Base-by-base conservation (phyloP, 2,797 vertebrate species). In the Danio tinwini region DNA sequence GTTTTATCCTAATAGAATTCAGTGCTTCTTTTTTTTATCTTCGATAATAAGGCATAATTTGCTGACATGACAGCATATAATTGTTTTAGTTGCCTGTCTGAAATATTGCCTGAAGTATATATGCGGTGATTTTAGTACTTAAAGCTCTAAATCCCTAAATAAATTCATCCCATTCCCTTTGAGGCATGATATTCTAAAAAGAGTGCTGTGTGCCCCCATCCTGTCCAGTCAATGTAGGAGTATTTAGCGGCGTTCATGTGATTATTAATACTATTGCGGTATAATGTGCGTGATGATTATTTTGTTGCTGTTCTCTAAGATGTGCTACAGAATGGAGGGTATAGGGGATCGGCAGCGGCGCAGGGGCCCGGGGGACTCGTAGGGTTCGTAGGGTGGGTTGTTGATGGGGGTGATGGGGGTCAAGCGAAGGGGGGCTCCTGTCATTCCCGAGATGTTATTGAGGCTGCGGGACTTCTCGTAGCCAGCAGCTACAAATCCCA, bases 401-500 rank as follows among this genome's bases (percentile, higher is more conserved):
- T 94, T 94, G 87, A 96, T 95, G 78, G 96, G 96, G 55, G 94
- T 94, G 87, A 96, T 95, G 82, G 96, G 96, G 52, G 95, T 94
- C 80, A 97, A 93, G 85, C 95, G 95, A 88, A 97, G 90, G 3
- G 94, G 93, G 70, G 93, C 94, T 68, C 95, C 95, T 7, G 91
- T 94, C 93, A 96, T 93, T 88, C 96, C 95, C 4, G 95, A 95
- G 89, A 98, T 97, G 92, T 97, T 98, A 92, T 97, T 97, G 88
- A 98, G 94, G 88, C 96, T 98, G 89, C 96, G 95, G 50, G 96
- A 97, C 92, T 97, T 97, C 93, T 98, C 96, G 85, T 96, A 98
- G 93, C 96, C 95, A 86, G 95, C 90, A 77, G 90, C 93, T 93
- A 83, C 74, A 81, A 63, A 74, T 47, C 21, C 67, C 40, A 7